Conservation (phyloP, 2,888 invertebrate species). For the Cremastobaeus sp. region DNA sequence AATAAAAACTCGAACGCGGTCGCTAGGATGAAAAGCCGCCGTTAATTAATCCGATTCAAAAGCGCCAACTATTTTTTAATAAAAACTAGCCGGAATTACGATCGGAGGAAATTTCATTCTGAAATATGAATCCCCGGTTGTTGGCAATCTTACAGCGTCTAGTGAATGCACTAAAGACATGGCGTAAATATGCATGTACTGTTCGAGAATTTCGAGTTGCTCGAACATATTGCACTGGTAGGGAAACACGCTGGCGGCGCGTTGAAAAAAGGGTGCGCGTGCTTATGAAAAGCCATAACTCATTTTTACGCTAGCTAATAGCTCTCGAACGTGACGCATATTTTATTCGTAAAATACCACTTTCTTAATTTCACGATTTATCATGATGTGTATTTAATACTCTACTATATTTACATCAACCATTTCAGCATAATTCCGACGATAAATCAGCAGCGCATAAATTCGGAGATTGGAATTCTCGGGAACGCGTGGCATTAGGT, state of each 20-base stretch:
- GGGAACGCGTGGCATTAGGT: too few species aligned
- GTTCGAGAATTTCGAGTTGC: slow-evolving; percentile 49
- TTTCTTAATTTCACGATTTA: slow-evolving; percentile 49
- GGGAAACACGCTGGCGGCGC: slow-evolving; percentile 45
- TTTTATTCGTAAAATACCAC: slow-evolving; percentile 47
- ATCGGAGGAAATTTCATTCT: too few species aligned
- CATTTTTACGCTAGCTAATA: slow-evolving; percentile 47
- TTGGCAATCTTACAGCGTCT: slow-evolving; percentile 31
- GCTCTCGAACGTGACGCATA: slow-evolving; percentile 52
- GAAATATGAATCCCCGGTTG: slow-evolving; percentile 32
- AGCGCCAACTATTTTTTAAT: too few species aligned
- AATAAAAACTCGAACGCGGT: slow-evolving; percentile 25
- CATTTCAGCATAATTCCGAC: slow-evolving; percentile 20
- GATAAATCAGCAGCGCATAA: slow-evolving; percentile 24
- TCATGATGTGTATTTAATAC: slow-evolving; percentile 34
- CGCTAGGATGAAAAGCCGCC: too few species aligned
- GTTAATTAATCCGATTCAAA: too few species aligned
- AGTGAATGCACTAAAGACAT: slow-evolving; percentile 57
- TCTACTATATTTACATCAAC: slow-evolving; percentile 11
- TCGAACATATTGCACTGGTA: slow-evolving; percentile 56
- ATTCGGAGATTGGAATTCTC: slow-evolving; percentile 3
- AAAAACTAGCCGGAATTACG: too few species aligned
- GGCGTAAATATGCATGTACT: slow-evolving; percentile 50
- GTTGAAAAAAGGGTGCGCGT: slow-evolving; percentile 54
- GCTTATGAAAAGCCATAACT: slow-evolving; percentile 59